Percentiles rank a stretch among this genome's conserved stretches.
Conservation (phyloP, 2,113 vertebrate species). For the Microcebus griseorufus region DNA sequence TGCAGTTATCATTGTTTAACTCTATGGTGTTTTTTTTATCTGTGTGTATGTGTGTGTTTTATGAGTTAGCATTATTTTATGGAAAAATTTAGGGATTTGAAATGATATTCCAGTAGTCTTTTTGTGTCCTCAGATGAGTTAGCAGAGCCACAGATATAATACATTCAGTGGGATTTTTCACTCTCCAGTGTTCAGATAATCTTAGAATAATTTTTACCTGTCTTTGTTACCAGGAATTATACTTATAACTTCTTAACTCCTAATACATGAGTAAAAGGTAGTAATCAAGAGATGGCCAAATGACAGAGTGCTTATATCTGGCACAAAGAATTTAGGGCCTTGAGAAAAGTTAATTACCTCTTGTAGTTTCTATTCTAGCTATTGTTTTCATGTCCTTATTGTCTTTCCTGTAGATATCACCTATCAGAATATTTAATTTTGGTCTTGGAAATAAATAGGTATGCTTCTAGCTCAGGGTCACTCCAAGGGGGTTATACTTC, state of each 20-base stretch:
- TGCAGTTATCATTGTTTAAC: conserved; percentile 16
- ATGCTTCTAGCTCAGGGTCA: background rate
- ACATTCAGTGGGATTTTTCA: background rate
- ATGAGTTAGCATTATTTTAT: conserved; percentile 21
- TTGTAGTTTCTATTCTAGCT: conserved; percentile 32
- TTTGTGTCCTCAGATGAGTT: background rate
- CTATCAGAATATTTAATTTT: conserved; percentile 36
- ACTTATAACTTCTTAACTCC: conserved; percentile 28
- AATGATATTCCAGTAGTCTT: background rate
- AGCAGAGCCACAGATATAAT: background rate
- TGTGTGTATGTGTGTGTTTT: background rate
- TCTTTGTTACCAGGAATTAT: conserved; percentile 45
- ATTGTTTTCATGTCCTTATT: conserved; percentile 23
- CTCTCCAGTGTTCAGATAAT: conserved; percentile 35
- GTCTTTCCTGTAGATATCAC: conserved; percentile 17
- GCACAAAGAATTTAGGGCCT: conserved; percentile 1
- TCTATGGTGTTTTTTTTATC: background rate
- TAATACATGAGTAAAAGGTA: conserved; percentile 44
- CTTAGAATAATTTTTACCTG: conserved; percentile 59
- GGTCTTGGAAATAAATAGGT: conserved; percentile 20
- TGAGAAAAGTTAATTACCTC: conserved; percentile 55
- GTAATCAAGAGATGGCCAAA: conserved; percentile 57
- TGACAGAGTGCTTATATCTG: conserved; percentile 21
- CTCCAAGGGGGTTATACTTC: background rate
- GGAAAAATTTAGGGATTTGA: background rate